These are phyloP conservation scores for Urechis unicinctus DNA, from an alignment of 2,888 invertebrate species.

Conservation along the genomic window DNA sequence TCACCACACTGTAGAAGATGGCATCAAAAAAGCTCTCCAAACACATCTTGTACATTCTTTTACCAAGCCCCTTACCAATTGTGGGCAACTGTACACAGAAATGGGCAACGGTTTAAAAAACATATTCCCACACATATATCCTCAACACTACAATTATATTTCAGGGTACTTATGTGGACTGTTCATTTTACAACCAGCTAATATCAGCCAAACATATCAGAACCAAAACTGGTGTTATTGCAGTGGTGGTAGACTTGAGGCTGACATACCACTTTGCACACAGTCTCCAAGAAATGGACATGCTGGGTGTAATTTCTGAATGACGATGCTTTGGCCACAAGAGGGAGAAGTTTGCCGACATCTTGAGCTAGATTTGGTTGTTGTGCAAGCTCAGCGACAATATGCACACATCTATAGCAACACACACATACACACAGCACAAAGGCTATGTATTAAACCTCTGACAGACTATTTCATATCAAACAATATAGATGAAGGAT, in stretches of 20 bases:
- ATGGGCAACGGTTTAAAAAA: no score
- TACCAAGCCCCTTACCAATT: slow-evolving; percentile 53
- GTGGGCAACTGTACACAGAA: slow-evolving; percentile 45
- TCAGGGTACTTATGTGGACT: no score
- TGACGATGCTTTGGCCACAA: slow-evolving; percentile 49
- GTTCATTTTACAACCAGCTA: no score
- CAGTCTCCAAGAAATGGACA: slow-evolving; percentile 53
- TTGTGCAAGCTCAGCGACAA: slow-evolving; percentile 52
- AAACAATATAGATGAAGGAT: no score
- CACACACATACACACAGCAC: slow-evolving; percentile 9
- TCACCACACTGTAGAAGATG: slow-evolving; percentile 54
- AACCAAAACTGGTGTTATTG: no score
- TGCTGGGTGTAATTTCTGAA: slow-evolving; percentile 54
- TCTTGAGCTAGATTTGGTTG: slow-evolving; percentile 37
- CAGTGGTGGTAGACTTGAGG: no score
- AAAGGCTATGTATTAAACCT: no score
- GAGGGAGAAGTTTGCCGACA: slow-evolving; percentile 47
- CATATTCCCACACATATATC: no score
- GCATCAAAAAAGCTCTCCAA: slow-evolving; percentile 54
- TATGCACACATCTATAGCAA: slow-evolving; percentile 49
- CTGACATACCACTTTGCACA: slow-evolving; percentile 52
- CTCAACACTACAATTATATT: no score
- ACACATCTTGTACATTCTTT: slow-evolving; percentile 53
- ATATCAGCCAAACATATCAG: no score
- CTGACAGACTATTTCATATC: no score